Conservation (phyloP, 2,888 invertebrate genomes). For the Clistopyga incitator region DNA sequence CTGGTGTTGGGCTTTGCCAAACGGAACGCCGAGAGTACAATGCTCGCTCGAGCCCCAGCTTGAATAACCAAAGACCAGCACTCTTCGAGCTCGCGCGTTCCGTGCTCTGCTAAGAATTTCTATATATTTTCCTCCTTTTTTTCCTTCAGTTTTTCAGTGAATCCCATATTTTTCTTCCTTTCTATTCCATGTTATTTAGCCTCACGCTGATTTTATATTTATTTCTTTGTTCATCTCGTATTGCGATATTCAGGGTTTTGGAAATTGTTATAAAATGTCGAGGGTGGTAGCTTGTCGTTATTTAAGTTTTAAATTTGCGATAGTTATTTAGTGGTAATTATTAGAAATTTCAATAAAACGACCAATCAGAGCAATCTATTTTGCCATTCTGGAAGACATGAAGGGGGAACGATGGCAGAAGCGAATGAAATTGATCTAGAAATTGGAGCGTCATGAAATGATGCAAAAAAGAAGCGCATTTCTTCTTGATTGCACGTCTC, state of each 20-base stretch:
- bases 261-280: too few relatives aligned
- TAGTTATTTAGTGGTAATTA: too few relatives aligned
- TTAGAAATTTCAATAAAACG: too few relatives aligned
- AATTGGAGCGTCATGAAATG: too few relatives aligned
- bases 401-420: too few relatives aligned
- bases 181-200: neutral
- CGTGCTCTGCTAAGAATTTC: conserved; percentile 17
- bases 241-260: neutral
- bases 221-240: neutral
- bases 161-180: neutral
- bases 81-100: conserved; percentile 20
- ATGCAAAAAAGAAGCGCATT: too few relatives aligned
- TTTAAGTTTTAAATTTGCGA: too few relatives aligned
- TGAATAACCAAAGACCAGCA: conserved; percentile 22
- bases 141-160: neutral
- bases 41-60: conserved; percentile 23
- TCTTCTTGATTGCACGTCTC: too few relatives aligned
- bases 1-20: conserved; percentile 45
- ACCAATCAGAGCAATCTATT: too few relatives aligned
- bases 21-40: conserved; percentile 41
- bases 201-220: neutral
- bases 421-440: too few relatives aligned
- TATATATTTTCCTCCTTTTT: neutral
- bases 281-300: too few relatives aligned
- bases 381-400: too few relatives aligned